phyloP scores from a whole-genome alignment of 2,888 invertebrate species.

The Penaeus monodon region DNA sequence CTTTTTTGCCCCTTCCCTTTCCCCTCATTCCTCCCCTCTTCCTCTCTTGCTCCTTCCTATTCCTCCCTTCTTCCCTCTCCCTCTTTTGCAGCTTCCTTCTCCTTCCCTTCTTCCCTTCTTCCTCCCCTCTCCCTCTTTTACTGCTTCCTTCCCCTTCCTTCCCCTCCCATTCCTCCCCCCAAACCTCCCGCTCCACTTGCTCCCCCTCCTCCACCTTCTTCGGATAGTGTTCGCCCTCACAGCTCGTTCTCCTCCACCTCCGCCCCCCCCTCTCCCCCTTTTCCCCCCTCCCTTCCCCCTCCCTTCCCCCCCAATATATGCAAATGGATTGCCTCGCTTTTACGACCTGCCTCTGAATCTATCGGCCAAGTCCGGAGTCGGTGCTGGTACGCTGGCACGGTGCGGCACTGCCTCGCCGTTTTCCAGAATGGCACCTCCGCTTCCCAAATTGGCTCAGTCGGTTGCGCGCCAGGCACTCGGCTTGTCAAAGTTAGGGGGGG shows the following conservation, averaged over 20 bases:
- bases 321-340: conserved; percentile 60
- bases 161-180: neutral
- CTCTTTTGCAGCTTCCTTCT: neutral
- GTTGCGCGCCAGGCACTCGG: conserved; percentile 41
- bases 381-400: conserved; percentile 42
- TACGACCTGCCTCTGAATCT: conserved; percentile 60
- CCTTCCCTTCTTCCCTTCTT: neutral
- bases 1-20: neutral
- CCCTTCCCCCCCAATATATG: conserved; percentile 54
- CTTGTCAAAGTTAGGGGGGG: conserved; percentile 43
- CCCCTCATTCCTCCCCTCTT: neutral
- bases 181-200: neutral
- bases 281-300: conserved; percentile 6
- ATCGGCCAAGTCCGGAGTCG: conserved; percentile 57
- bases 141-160: neutral
- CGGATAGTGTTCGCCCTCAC: too few species aligned
- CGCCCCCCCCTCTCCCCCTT: neutral
- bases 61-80: neutral
- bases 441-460: conserved; percentile 54
- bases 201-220: too few species aligned
- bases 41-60: neutral
- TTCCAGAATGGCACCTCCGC: conserved; percentile 57
- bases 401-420: conserved; percentile 45
- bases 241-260: neutral
- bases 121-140: too few species aligned